Percentiles rank a stretch among this genome's conserved stretches.
Evolutionary conservation across 2,888 invertebrate genomes (phyloP).

Genomic region (Coleophora flavipennella): DNA sequence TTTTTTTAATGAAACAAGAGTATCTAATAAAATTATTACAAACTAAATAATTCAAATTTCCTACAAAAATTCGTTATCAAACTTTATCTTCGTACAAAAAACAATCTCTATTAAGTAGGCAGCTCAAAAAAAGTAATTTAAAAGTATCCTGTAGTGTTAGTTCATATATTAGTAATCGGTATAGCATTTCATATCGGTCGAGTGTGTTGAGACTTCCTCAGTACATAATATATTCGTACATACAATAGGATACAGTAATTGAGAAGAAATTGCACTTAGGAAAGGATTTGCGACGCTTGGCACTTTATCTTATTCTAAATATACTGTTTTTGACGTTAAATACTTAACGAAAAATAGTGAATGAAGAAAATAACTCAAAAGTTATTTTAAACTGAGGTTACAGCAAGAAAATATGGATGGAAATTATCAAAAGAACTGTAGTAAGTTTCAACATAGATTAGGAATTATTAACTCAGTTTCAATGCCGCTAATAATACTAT

Average conservation of each 20-base stretch:
- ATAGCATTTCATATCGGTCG: too few relatives aligned
- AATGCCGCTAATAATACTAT: too few relatives aligned
- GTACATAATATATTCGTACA: constrained; percentile 20
- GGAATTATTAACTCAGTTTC: too few relatives aligned
- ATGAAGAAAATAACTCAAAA: too few relatives aligned
- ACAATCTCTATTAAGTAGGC: too few relatives aligned
- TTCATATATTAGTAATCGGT: constrained; percentile 23
- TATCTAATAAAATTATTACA: too few relatives aligned
- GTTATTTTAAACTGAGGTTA: background rate
- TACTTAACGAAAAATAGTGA: background rate
- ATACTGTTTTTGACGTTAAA: background rate
- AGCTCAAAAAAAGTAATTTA: constrained; percentile 10
- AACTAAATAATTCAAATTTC: too few relatives aligned
- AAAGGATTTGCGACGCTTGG: constrained; percentile 58
- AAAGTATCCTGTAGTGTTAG: constrained; percentile 32
- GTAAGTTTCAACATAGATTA: too few relatives aligned
- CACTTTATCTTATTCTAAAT: constrained; percentile 63
- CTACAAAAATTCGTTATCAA: too few relatives aligned
- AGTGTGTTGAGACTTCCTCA: too few relatives aligned
- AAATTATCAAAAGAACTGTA: background rate
- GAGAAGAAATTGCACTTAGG: constrained; percentile 63
- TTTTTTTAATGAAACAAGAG: too few relatives aligned
- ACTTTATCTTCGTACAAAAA: too few relatives aligned
- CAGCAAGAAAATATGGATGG: background rate
- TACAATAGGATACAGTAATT: constrained; percentile 37